Base-by-base conservation (phyloP, 2,888 invertebrate genomes). In the Encarsia formosa region DNA sequence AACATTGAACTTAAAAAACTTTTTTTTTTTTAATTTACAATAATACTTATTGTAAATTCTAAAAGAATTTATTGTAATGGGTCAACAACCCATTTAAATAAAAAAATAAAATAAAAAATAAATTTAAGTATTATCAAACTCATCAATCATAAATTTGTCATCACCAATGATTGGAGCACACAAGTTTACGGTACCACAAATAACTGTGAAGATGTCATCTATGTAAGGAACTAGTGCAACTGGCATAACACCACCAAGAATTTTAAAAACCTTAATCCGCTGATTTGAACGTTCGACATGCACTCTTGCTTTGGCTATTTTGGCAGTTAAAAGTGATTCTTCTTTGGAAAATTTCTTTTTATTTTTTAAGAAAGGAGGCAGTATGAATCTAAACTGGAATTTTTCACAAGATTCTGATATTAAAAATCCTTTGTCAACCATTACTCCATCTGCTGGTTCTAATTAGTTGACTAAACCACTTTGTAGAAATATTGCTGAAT, bases 251-350 rank as follows among this genome's bases (percentile, higher is more conserved):
- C 26, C 19, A 8, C 43, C 44, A 23, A 48, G 8, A 18, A 52
- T 44, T 31, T 42, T 35, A n/a, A 48, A 52, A 39, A n/a, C n/a
- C n/a, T n/a, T n/a, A n/a, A n/a, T n/a, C n/a, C n/a, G n/a, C n/a
- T n/a, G n/a, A n/a, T n/a, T n/a, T n/a, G n/a, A n/a, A n/a, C 58
- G 60, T 24, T 60, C 60, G 26, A 60, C 45, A 23, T 62, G 58
- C 9, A 60, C 57, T 41, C 58, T 32, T 13, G 57, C 58, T 49
- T 41, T 45, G 1, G 61, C 59, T 29, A 61, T 60, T 38, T 47
- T 39, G 2, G 34, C 23, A 15, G 41, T 57, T 9, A 45, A 26
- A 34, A 54, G 13, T 2, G 57, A 39, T 43, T 61, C 59, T 3
- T 34, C 37, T 53, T 52, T 42, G n/a, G 52, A 43, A 24, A 63